A percentile compares a stretch with the other conserved stretches of the same genome.
These are phyloP conservation scores for Halictus quadricinctus DNA, from an alignment of 2,888 invertebrate genomes.

Conservation along the genomic window DNA sequence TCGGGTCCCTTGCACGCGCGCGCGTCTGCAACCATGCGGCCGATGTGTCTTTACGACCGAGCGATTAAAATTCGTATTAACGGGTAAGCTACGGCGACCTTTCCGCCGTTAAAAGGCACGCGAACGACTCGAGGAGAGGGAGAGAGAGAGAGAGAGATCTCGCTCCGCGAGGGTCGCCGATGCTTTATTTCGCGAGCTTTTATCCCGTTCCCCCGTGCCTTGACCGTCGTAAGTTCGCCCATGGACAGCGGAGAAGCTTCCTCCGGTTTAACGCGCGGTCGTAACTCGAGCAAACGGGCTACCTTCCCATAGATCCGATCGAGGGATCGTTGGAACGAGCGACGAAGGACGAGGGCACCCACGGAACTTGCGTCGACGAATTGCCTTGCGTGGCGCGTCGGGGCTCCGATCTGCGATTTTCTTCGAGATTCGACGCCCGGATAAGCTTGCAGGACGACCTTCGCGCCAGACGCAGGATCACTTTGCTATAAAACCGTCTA, in stretches of 20 bases:
- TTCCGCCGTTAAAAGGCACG: slow-evolving; percentile 30
- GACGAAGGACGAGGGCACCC: slow-evolving; percentile 25
- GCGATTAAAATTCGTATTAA: slow-evolving; percentile 81
- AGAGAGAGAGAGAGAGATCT: neutral
- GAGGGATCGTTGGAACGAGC: neutral
- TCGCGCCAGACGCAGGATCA: neutral
- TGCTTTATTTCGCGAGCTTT: slow-evolving; percentile 53
- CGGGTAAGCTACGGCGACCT: slow-evolving; percentile 51
- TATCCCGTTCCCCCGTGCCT: slow-evolving; percentile 29
- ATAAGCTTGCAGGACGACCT: slow-evolving; percentile 55
- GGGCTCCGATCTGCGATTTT: slow-evolving; percentile 35
- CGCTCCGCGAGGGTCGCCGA: slow-evolving; percentile 7
- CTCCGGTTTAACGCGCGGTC: slow-evolving; percentile 55
- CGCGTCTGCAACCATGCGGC: slow-evolving; percentile 68
- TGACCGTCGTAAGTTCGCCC: slow-evolving; percentile 45
- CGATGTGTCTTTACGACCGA: slow-evolving; percentile 75
- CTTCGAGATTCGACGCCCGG: slow-evolving; percentile 54
- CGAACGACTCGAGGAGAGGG: neutral
- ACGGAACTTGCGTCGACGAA: slow-evolving; percentile 41
- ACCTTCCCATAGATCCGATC: slow-evolving; percentile 48
- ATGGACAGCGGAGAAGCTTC: slow-evolving; percentile 25
- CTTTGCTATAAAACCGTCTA: neutral
- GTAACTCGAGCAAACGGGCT: slow-evolving; percentile 52
- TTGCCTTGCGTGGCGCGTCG: slow-evolving; percentile 36
- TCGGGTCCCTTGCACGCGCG: slow-evolving; percentile 21